Evolutionary conservation across 2,797 vertebrate genomes (phyloP).

Genomic region (Orientallactaga sibirica): DNA sequence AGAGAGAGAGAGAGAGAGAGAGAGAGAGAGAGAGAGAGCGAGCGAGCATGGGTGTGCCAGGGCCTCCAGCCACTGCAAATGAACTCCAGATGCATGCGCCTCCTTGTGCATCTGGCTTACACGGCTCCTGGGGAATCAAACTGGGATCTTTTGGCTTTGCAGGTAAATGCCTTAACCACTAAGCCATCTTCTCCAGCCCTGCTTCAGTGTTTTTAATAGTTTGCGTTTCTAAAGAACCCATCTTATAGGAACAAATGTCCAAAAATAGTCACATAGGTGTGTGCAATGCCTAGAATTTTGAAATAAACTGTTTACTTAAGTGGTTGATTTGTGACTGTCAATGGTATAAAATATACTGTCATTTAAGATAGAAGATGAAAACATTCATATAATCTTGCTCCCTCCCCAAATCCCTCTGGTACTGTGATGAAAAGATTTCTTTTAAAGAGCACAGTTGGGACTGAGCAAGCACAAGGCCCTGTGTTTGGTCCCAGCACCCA

Average conservation of each 20-base stretch:
- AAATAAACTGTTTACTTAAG: slow-evolving; percentile 30
- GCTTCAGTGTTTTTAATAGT: slow-evolving; percentile 31
- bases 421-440: slow-evolving; percentile 29
- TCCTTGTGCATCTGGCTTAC: no score
- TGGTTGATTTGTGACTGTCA: slow-evolving; percentile 37
- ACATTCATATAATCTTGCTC: neutral
- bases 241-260: neutral
- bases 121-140: no score
- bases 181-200: neutral
- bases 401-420: slow-evolving; percentile 15
- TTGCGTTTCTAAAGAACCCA: slow-evolving; percentile 48
- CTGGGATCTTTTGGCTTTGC: no score
- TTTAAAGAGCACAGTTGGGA: neutral
- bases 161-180: no score
- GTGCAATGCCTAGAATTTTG: slow-evolving; percentile 16
- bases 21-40: no score
- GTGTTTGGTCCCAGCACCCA: no score
- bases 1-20: no score
- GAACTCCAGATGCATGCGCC: no score
- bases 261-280: slow-evolving; percentile 33
- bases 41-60: no score
- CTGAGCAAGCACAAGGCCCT: no score
- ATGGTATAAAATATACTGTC: neutral
- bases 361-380: slow-evolving; percentile 35
- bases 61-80: no score